Percentiles rank a stretch among this genome's conserved stretches.
Evolutionary conservation across 53 echinoderm and acorn worm species (phyloP).

Genomic region (Actinopyga echinites): DNA sequence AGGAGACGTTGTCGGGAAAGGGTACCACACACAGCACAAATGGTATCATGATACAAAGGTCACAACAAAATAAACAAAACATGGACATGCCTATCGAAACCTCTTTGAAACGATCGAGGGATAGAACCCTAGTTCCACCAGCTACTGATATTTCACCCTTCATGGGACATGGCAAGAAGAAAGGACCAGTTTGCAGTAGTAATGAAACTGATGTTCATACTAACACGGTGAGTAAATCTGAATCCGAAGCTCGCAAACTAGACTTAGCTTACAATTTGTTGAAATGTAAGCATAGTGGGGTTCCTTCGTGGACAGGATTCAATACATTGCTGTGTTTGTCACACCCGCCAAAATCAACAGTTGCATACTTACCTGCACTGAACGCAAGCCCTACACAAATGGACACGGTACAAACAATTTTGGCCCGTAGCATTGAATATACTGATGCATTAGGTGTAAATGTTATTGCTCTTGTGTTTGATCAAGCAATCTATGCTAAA

Average conservation of each 20-base stretch:
- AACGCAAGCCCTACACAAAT: constrained; percentile 62
- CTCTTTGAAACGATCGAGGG: background rate
- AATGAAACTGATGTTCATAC: background rate
- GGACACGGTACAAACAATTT: constrained; percentile 60
- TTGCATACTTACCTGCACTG: constrained; percentile 61
- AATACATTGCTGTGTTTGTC: background rate
- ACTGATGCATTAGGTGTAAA: constrained; percentile 25
- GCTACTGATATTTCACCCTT: constrained; percentile 6
- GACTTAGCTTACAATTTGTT: constrained; percentile 17
- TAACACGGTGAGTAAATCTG: background rate
- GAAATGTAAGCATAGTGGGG: background rate
- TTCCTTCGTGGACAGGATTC: constrained; percentile 49
- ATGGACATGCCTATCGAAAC: background rate
- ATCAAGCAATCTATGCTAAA: constrained; percentile 62
- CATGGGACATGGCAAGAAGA: constrained; percentile 19
- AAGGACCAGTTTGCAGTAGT: background rate
- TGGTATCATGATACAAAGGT: constrained; percentile 53
- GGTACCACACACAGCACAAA: constrained; percentile 64
- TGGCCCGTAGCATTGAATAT: constrained; percentile 35
- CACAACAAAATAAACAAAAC: background rate
- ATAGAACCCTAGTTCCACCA: background rate
- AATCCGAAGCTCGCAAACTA: background rate
- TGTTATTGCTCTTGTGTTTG: constrained; percentile 48
- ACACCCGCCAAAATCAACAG: constrained; percentile 6
- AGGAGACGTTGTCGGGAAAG: constrained; percentile 64